These are phyloP conservation scores for Syrrhaptes paradoxus DNA, from an alignment of 2,113 vertebrate genomes.

Conservation along the genomic window DNA sequence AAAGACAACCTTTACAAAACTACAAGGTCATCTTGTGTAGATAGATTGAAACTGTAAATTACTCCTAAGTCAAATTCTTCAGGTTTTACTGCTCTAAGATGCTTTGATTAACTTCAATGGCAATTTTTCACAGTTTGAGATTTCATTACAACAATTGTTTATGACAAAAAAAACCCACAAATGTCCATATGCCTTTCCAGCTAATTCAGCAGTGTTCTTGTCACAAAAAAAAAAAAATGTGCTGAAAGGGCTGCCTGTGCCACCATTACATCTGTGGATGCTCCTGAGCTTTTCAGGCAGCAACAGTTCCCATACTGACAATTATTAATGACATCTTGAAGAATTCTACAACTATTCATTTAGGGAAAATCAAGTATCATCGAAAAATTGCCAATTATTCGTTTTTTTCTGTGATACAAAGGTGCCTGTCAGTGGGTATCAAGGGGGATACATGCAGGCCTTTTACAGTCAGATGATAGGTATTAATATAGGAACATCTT, in stretches of 20 bases:
- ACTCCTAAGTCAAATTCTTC: not conserved
- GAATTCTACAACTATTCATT: not conserved
- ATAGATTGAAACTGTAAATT: not conserved
- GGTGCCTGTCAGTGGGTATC: not conserved
- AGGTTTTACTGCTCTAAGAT: not conserved
- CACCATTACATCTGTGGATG: not conserved
- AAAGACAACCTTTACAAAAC: conserved; percentile 3
- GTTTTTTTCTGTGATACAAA: not conserved
- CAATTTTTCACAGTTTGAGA: conserved; percentile 3
- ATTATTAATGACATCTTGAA: not conserved
- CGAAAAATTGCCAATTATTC: conserved; percentile 1
- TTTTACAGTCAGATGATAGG: not conserved
- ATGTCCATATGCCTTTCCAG: not conserved
- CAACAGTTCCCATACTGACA: not conserved
- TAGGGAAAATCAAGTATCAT: not conserved
- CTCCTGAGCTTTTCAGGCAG: not conserved
- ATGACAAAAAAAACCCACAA: not conserved
- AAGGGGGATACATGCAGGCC: not conserved
- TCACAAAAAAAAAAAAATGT: not conserved
- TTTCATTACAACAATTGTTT: conserved; percentile 1
- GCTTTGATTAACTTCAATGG: conserved; percentile 28
- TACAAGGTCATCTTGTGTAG: not conserved
- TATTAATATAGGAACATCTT: not conserved
- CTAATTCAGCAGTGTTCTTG: not conserved
- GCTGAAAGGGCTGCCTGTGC: not conserved